phyloP scores from a whole-genome alignment of 1,140 invertebrate genomes.

The Zaprionus camerounensis region DNA sequence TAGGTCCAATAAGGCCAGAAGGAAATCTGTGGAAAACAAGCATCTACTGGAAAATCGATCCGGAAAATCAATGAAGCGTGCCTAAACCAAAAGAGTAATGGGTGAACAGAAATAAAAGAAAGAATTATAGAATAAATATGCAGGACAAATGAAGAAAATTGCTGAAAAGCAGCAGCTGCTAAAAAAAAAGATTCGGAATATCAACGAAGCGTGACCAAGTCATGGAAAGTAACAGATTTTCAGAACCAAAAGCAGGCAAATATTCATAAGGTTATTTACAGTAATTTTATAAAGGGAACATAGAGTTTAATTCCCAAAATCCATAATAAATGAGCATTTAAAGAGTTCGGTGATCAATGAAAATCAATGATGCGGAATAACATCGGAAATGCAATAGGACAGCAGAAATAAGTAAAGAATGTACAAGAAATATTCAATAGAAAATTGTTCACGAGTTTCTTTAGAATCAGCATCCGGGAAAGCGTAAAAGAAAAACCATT shows the following conservation, averaged over 20 bases:
- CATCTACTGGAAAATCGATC: slow-evolving; percentile 15
- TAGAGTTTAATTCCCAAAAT: not conserved
- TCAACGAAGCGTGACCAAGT: slow-evolving; percentile 14
- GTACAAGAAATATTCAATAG: not conserved
- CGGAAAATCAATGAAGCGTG: slow-evolving; percentile 17
- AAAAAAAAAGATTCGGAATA: slow-evolving; percentile 28
- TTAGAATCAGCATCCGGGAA: slow-evolving; percentile 9
- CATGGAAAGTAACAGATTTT: not conserved
- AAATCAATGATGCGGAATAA: slow-evolving; percentile 17
- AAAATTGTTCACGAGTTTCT: not conserved
- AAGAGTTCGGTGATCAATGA: not conserved
- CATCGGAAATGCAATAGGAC: not conserved
- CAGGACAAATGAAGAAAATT: not conserved
- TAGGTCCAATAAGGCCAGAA: not conserved
- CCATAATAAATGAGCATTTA: not conserved
- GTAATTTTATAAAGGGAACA: not conserved
- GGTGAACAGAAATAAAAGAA: not conserved
- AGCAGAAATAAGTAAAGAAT: not conserved
- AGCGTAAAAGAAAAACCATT: slow-evolving; percentile 25
- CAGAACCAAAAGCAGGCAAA: not conserved
- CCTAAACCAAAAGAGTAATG: slow-evolving; percentile 4
- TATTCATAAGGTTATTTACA: not conserved
- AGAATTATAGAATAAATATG: not conserved
- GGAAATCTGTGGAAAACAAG: not conserved
- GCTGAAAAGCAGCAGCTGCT: slow-evolving; percentile 16